Evolutionary conservation across 2,888 invertebrate species (phyloP).

Genomic region (Nineta flava): DNA sequence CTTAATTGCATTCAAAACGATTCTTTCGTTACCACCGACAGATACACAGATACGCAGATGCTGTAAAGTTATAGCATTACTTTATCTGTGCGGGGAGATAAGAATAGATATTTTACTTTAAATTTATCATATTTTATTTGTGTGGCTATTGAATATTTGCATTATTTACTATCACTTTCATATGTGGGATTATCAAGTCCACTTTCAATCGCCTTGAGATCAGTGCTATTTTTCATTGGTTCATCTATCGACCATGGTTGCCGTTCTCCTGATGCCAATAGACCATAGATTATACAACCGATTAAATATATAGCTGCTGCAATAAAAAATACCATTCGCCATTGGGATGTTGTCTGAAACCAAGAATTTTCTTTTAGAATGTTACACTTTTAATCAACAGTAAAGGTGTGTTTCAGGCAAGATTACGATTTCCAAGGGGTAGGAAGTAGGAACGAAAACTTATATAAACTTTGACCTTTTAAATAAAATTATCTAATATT

Average conservation of each 20-base stretch:
- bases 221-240: too few relatives aligned
- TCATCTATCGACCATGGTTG: slow-evolving; percentile 56
- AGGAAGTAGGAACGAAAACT: neutral
- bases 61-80: too few relatives aligned
- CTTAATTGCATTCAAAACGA: too few relatives aligned
- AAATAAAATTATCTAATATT: too few relatives aligned
- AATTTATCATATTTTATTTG: too few relatives aligned
- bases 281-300: slow-evolving; percentile 73
- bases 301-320: slow-evolving; percentile 65
- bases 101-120: too few relatives aligned
- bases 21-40: too few relatives aligned
- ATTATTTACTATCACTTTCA: slow-evolving; percentile 7
- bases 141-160: too few relatives aligned
- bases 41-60: too few relatives aligned
- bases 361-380: neutral
- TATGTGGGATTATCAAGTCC: slow-evolving; percentile 9
- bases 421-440: neutral
- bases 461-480: too few relatives aligned
- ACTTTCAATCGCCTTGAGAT: too few relatives aligned
- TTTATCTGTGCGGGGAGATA: too few relatives aligned
- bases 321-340: slow-evolving; percentile 77
- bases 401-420: neutral
- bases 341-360: slow-evolving; percentile 39
- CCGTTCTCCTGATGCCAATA: slow-evolving; percentile 63
- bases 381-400: neutral